Percentiles rank a stretch among this genome's conserved stretches.
phyloP scores from a whole-genome alignment of 2,888 invertebrate genomes.

The Scaptomyza cyrtandrae region DNA sequence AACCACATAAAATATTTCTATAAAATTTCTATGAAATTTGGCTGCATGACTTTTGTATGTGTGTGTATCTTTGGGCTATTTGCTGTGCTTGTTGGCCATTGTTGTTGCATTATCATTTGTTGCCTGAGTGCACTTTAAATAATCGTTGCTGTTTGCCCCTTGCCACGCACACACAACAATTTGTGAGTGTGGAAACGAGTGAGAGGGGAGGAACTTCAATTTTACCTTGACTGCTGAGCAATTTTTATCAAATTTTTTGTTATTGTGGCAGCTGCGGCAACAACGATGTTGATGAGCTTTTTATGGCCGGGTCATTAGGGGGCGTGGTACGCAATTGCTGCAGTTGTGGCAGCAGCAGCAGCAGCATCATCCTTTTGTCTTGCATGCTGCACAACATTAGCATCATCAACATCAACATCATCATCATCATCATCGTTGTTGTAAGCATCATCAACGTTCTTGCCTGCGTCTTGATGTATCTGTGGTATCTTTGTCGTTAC shows the following conservation, averaged over 20 bases:
- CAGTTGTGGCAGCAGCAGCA: constrained; percentile 7
- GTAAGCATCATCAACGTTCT: constrained; percentile 2
- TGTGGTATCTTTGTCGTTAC: constrained; percentile 28
- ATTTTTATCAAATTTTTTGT: constrained; percentile 75
- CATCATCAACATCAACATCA: constrained; percentile 48
- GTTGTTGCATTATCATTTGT: constrained; percentile 71
- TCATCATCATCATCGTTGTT: constrained; percentile 5
- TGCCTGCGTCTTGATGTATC: constrained; percentile 63
- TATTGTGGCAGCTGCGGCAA: constrained; percentile 59
- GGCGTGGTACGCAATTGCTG: constrained; percentile 62
- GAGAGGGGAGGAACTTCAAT: background rate
- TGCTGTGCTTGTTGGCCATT: constrained; percentile 35
- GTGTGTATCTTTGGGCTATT: constrained; percentile 58
- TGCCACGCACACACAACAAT: constrained; percentile 30
- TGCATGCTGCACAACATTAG: constrained; percentile 58
- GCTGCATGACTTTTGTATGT: constrained; percentile 59
- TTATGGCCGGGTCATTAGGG: constrained; percentile 76
- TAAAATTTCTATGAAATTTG: constrained; percentile 68
- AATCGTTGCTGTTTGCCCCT: constrained; percentile 61
- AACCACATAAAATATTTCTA: background rate
- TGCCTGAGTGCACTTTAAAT: constrained; percentile 76
- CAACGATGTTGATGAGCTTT: constrained; percentile 74
- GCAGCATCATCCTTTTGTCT: constrained; percentile 46
- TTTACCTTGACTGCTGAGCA: constrained; percentile 62
- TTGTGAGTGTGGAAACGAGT: background rate